Evolutionary conservation across 2,888 invertebrate genomes (phyloP), one percentile per base, ranked within the genome.

Genomic region (Frankliniella fusca): DNA sequence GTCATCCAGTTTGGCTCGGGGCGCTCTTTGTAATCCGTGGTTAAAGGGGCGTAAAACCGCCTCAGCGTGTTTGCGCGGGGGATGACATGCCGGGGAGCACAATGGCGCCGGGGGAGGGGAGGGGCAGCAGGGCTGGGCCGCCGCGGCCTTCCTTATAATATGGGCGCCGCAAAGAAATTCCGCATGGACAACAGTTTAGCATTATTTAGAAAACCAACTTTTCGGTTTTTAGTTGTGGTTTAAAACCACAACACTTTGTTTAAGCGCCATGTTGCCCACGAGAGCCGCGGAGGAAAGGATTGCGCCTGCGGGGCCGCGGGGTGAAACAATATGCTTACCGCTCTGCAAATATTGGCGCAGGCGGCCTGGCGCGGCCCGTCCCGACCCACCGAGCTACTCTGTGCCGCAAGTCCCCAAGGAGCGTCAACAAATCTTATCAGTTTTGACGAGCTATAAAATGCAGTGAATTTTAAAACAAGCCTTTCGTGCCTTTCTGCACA

Each of bases 1-100:
- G 70, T 76, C 70, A 76, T 76, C 70, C 70, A 76, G 70, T 76
- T 76, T 76, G 70, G 70, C 70, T 76, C 70, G 70, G 12, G 70
- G 70, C 70, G 27, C 23, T 76, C 70, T 76, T 76, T 76, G 70
- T 76, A 76, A 76, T 76, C 70, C 70, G 70, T 23, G 70, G 70
- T 23, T 76, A 76, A 76, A 76, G 70, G 27, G 70, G 70, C 70
- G 70, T 76, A 76, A 76, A 76, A 12, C 54, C 54, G 54, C 54
- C 54, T 54, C 18, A 54, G 18, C 27, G 70, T 76, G 70, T 76
- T 76, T 76, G 70, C 61, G 38, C 61, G 61, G 61, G 61, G 61
- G 7, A 61, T 18, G 61, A 61, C 61, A 61, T 18, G 61, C 18
- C 11, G 61, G 20, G 8, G 54, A 54, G 54, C 61, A 38, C 38